Percentiles rank a stretch among this genome's conserved stretches.
phyloP scores from a whole-genome alignment of 2,113 vertebrate species.

The Osmerus mordax region DNA sequence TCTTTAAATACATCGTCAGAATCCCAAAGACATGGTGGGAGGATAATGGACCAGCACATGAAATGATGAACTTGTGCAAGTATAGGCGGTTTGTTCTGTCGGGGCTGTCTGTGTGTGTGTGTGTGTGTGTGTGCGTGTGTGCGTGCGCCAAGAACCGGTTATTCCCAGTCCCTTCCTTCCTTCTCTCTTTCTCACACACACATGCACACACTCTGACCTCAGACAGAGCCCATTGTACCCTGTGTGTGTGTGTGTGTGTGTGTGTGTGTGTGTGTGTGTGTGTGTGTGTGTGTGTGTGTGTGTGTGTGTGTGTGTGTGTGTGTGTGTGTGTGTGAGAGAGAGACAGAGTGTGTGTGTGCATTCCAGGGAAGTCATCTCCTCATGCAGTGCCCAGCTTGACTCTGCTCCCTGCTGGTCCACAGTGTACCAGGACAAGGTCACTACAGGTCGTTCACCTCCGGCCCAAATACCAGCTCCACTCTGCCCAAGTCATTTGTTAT shows the following conservation, averaged over 20 bases:
- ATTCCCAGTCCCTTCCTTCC: too few species aligned
- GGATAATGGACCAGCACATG: too few species aligned
- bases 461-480: conserved; percentile 25
- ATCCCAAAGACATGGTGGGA: too few species aligned
- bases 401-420: background rate
- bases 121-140: too few species aligned
- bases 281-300: background rate
- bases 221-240: background rate
- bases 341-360: background rate
- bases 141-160: too few species aligned
- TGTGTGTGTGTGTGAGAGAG: background rate
- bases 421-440: conserved; percentile 45
- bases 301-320: too few species aligned
- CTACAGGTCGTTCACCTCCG: conserved; percentile 51
- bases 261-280: background rate
- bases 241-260: background rate
- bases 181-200: too few species aligned
- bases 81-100: too few species aligned
- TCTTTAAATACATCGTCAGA: too few species aligned
- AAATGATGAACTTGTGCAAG: too few species aligned
- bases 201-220: background rate
- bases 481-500: too few species aligned
- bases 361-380: conserved; percentile 5
- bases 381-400: background rate
- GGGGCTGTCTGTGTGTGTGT: too few species aligned